Evolutionary conservation across 2,797 vertebrate species (phyloP), one percentile per base, ranked within the genome.

Genomic region (Mallotus villosus): DNA sequence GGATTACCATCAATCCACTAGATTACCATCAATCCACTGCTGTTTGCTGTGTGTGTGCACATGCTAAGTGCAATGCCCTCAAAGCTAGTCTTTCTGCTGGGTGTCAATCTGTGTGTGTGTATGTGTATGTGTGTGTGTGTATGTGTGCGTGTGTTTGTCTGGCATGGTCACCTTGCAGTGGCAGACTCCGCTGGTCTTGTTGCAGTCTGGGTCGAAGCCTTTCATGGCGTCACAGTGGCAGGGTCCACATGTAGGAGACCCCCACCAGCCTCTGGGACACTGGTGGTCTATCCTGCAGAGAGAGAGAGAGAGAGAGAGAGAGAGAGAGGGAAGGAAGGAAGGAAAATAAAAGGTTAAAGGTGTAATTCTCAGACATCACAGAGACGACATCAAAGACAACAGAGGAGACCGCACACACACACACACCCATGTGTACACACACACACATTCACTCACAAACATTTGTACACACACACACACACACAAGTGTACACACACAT

Each of bases 261-360:
- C 98, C 98, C 98, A 99, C 98, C 98, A 99, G 22, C 98, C 97
- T 75, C 96, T 93, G 0, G 98, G 98, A 81, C 98, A 99, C 75
- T 98, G 97, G 84, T 97, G 96, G 85, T 99, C 96, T 84, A 96
- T 94, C 92, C 97, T 99, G 79, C 63, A 84, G 55, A 77, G 58
- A 81, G 22, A 77, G 22, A 80, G 37, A 41, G 8, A n/a, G 57
- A 8, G 32, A 12, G 64, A 9, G 27, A 73, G 37, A 34, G 22
- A 73, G 70, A 49, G 19, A 41, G 32, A 3, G 17, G 24, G 24
- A 57, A 3, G 29, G 51, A 64, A 24, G 25, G 19, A 67, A 37
- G 71, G 27, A 24, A 34, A 7, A 34, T 4, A 34, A 34, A 34
- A 34, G 32, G 32, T 34, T 34, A 17, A 57, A 57, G 55, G 6